Base-by-base conservation (phyloP, 2,888 invertebrate genomes). In the Brachypalpus laphriformis region DNA sequence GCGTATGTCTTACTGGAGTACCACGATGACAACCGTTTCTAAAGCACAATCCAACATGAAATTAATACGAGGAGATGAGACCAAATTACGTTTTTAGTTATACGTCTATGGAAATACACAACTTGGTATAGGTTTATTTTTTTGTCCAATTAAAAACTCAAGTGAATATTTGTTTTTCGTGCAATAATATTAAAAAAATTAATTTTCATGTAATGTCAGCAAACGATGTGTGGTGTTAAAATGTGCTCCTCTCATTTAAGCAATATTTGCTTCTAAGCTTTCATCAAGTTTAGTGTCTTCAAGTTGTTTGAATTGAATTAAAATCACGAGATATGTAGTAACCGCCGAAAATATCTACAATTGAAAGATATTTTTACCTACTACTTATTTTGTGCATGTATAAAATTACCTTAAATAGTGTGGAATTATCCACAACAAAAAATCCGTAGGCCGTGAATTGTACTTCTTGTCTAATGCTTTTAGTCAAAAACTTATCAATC, bases 361-460 rank as follows among this genome's bases (percentile, higher is more conserved):
- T 59, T 40, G 7, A 40, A 34, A 11, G 8, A n/a, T 51, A 25
- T 25, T n/a, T n/a, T n/a, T n/a, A n/a, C n/a, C n/a, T n/a, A n/a
- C n/a, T n/a, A n/a, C n/a, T n/a, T n/a, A n/a, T n/a, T n/a, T n/a
- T n/a, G n/a, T n/a, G n/a, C n/a, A n/a, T n/a, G n/a, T n/a, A n/a
- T n/a, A n/a, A n/a, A n/a, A n/a, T 28, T 87, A 92, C 92, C 89
- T 91, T 91, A 65, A 92, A 92, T 1, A 92, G 87, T 2, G 92
- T 91, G 0, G 92, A 90, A 78, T 89, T 91, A 57, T 91, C 91
- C 25, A 92, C 91, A 31, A 90, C 89, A 87, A 92, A 92, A 78
- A 92, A 92, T 6, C 92, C 92, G 66, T 91, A 91, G 3, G 91
- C 92, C 5, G 91, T 91, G 37, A 92, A 92, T 54, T 91, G 89